Base-by-base conservation (phyloP, 2,888 invertebrate genomes). In the Toxonevra muliebris region DNA sequence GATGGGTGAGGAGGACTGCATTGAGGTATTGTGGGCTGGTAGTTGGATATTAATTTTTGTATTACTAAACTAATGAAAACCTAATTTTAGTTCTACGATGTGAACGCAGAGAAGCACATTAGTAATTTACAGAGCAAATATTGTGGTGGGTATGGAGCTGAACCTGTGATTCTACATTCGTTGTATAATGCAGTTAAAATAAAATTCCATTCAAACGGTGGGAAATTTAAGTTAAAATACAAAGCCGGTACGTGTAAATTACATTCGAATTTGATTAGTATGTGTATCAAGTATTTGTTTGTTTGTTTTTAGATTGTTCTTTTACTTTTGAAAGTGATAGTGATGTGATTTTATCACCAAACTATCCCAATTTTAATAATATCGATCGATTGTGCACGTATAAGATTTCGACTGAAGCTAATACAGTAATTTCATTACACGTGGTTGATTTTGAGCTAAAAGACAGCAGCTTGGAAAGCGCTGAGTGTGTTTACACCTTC, bases 121-220 rank as follows among this genome's bases (percentile, higher is more conserved):
- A 73, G 64, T 8, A 90, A 92, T 0, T 52, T 82, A 92, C 95
- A 94, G n/a, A 92, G 91, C 1, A 90, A 89, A 78, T 93, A 90
- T 81, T 97, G 97, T 84, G 96, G 95, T 0, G 69, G 58, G 1
- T 66, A 73, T 65, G 78, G 71, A 0, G 82, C 76, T 0, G 74
- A 88, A 65, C 94, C 94, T 0, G 87, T 88, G 0, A 79, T 87
- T 0, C 87, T 89, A 62, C 85, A 84, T 4, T 89, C 92, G 0
- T 79, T 86, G 0, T 84, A 87, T 19, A 92, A 91, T 79, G 85
- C 84, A 19, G 72, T 93, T 4, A 85, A 88, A 45, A 82, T 95
- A 15, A 85, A 88, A 75, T 90, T 93, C 54, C 79, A 75, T 52
- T 76, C 88, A 69, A 78, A 84, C 75, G 81, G 84, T 9, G 83